Evolutionary conservation across 2,888 invertebrate species (phyloP), one percentile per base, ranked within the genome.

Genomic region (Synanthedon vespiformis): DNA sequence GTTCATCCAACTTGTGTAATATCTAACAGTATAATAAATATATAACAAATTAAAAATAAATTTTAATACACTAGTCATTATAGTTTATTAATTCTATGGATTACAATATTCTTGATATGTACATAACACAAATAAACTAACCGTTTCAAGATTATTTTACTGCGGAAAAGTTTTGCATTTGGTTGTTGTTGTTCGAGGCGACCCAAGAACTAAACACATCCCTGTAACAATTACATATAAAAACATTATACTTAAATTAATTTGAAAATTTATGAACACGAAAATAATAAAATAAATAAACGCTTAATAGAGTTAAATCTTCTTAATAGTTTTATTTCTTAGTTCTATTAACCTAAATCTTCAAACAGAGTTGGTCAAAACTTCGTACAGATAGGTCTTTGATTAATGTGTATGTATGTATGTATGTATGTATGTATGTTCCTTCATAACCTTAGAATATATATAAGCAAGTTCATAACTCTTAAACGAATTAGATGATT

Each of bases 171-270:
- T 91, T 92, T 86, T 93, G 93, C 76, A 92, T 90, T 80, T 91
- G 90, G 84, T 90, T 92, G 83, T 93, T 94, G 89, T 94, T 93
- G 89, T 95, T 94, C 69, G 93, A 92, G 58, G 94, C 93, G 71
- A 95, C 95, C 95, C 95, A 95, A 58, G 93, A 93, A 74, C 93
- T 93, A 89, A 95, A 95, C 59, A 97, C 96, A 83, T 96, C 96
- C 86, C 95, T 95, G 91, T 55, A 90, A 89, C 44, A 44, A 44
- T 44, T 13, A 44, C 44, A 44, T 10, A 34, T 51, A 40, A 22
- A n/a, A 51, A 47, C 10, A 16, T 16, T 48, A 34, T 40, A n/a
- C n/a, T n/a, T n/a, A n/a, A 12, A 50, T 22, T 22, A 22, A 22
- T 22, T 22, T 22, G 4, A 22, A 22, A 22, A 22, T 5, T 22